Base-by-base conservation (phyloP, 2,888 invertebrate genomes). In the Cinara cedri region DNA sequence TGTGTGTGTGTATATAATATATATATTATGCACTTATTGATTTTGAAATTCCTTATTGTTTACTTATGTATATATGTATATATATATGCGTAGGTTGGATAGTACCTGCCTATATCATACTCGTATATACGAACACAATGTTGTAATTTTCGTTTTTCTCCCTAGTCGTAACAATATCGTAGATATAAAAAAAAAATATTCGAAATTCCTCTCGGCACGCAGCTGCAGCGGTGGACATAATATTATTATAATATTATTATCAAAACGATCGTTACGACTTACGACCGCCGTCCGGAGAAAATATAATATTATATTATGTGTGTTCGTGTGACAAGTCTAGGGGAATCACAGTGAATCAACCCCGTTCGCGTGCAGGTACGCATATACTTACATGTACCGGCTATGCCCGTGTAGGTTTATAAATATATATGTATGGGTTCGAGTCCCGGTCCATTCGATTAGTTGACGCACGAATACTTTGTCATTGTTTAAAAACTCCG, bases 401-500 rank as follows among this genome's bases (percentile, higher is more conserved):
- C 6, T 4, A 34, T 34, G 34, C 34, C 34, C 34, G 34, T 6
- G 3, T 34, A n/a, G n/a, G n/a, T n/a, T n/a, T n/a, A n/a, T 34
- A 3, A 34, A 34, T 34, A 34, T n/a, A 70, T 16, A n/a, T 26
- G 21, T 44, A 26, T 6, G 24, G 14, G 57, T 57, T 68, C 46
- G 16, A 49, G 76, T 57, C 46, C 66, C 8, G 76, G 14, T 42
- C 16, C 78, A 9, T 78, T 78, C 60, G 78, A 78, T 78, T 51
- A 62, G 70, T 78, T 51, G 70, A 78, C 8, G 55, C 68, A 62
- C 70, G 51, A 78, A 78, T 78, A 78, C 78, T 78, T 70, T 78
- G 78, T 78, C 78, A 78, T 78, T 78, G 78, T 78, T 78, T 78
- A 78, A 78, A 78, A 78, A 68, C 68, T 49, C 78, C 51, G 62